Evolutionary conservation across 2,888 invertebrate species (phyloP), one percentile per base, ranked within the genome.

Genomic region (Latrodectus elegans): DNA sequence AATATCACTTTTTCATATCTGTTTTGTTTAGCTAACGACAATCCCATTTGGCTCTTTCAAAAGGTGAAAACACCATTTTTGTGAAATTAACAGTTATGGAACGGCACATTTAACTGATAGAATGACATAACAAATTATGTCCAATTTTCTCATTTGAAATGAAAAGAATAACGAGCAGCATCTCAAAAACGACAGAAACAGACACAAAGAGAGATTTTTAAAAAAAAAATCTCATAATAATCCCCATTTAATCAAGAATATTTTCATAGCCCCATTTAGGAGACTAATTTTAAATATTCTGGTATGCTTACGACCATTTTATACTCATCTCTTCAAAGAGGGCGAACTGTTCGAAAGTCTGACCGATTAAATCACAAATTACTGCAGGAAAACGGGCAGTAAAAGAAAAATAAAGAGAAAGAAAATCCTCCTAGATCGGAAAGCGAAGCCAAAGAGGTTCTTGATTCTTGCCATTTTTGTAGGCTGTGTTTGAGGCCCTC

Each of bases 251-350:
- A 73, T 73, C 55, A 65, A 22, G 22, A 72, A 74, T 55, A 60
- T 64, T 81, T 53, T 65, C 67, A 64, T 65, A 71, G 71, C 65
- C 6, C 80, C 80, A 81, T 81, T 81, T 73, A 52, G 60, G 72
- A 55, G 15, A 22, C 55, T 72, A 73, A 64, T 81, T 73, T 65
- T 65, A 81, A 81, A 73, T 52, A 70, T 73, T 64, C 60, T 14
- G 53, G 22, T 53, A 73, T 81, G 81, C 73, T 81, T 65, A 76
- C 76, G 76, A 76, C 49, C 49, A 55, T 14, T 26, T 70, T 1
- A 22, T 22, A 22, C 22, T 22, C 22, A 22, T 22, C 22, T 22
- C 22, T 22, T 70, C 78, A 53, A 52, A 55, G 60, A 80, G 67
- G 60, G 72, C 3, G 55, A 55, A 55, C 55, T 4, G 12, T 55